phyloP scores from a whole-genome alignment of 2,113 vertebrate species.

The Probosciger aterrimus region DNA sequence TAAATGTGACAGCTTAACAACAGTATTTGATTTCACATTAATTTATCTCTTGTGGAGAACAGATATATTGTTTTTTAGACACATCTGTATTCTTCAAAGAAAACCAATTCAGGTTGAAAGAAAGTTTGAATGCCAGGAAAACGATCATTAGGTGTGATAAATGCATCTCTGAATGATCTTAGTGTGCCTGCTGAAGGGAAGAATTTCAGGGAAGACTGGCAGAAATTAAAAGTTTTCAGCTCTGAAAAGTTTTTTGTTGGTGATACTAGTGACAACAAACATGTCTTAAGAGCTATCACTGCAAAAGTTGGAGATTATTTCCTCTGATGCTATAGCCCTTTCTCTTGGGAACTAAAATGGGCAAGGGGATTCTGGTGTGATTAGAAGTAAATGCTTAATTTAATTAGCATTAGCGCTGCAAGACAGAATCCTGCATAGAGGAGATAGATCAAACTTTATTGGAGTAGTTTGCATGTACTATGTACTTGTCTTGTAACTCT shows the following conservation, averaged over 20 bases:
- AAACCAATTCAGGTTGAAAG: neutral
- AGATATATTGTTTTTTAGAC: slow-evolving; percentile 4
- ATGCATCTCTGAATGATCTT: neutral
- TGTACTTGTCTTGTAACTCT: neutral
- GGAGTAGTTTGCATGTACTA: neutral
- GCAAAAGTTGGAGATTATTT: neutral
- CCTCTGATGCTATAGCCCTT: neutral
- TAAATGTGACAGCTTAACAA: slow-evolving; percentile 48
- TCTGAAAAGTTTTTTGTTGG: neutral
- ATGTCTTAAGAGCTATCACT: neutral
- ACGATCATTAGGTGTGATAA: neutral
- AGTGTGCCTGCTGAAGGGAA: neutral
- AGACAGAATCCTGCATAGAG: neutral
- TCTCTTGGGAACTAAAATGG: neutral
- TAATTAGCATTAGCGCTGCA: neutral
- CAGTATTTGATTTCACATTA: slow-evolving; percentile 46
- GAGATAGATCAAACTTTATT: neutral
- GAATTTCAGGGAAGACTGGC: neutral
- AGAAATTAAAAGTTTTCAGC: neutral
- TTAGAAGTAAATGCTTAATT: neutral
- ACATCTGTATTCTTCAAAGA: slow-evolving; percentile 32
- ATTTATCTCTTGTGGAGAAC: slow-evolving; percentile 30
- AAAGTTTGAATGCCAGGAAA: neutral
- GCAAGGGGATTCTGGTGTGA: neutral
- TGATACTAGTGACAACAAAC: neutral